Evolutionary conservation across 1,140 invertebrate genomes (phyloP), one percentile per base, ranked within the genome.

Genomic region (Wasmannia auropunctata): DNA sequence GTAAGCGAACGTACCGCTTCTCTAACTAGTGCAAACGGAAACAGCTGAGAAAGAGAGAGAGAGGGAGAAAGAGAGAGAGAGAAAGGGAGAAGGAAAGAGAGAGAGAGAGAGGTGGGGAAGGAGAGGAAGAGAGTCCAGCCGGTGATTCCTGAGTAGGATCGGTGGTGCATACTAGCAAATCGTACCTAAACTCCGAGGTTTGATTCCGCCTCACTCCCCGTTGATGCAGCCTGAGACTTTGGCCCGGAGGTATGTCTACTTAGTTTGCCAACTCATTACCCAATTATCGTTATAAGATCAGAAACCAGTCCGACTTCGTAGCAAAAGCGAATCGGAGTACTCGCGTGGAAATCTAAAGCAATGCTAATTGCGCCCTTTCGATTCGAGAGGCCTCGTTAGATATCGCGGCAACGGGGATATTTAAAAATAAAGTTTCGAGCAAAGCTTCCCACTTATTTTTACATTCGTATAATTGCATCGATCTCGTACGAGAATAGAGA

Each of bases 251-350:
- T 84, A 79, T 85, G 75, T 89, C 83, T 85, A 88, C 87, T 87
- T 89, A 88, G 88, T 89, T 89, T 86, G 88, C 88, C 87, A 86
- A 89, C 83, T 88, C 88, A 88, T 89, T 89, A 89, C 88, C 77
- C 87, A 81, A 88, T 88, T 89, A 83, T 74, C 79, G 79, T 83
- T 83, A 83, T 83, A 83, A 83, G 79, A 83, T 83, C 79, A 83
- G 79, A 83, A 83, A 83, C 67, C 67, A 40, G 79, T 83, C 79
- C 25, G 79, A 81, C 65, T 72, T 81, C 79, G 37, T 25, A 46
- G 79, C 40, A 74, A 83, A 83, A 37, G 49, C 37, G 11, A n/a
- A 58, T 58, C 54, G 67, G 67, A 60, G 67, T 80, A 80, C 62
- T 80, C 77, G 63, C 6, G 62, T 28, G 79, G 51, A 83, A 83